phyloP scores from a whole-genome alignment of 2,888 invertebrate species.

The Neoitamus cyanurus region DNA sequence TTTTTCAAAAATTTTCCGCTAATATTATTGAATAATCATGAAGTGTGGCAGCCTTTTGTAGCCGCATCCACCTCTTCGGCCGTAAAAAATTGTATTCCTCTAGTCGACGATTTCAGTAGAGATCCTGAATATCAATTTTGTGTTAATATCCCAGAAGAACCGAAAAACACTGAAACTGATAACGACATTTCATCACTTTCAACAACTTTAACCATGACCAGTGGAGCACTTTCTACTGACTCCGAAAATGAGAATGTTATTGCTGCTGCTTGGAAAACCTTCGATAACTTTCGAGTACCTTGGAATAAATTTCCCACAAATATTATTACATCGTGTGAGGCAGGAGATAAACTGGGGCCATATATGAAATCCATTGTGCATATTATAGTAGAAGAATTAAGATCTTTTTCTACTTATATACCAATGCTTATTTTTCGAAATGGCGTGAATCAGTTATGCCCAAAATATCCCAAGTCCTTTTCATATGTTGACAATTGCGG shows the following conservation, averaged over 20 bases:
- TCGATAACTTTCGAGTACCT: constrained; percentile 2
- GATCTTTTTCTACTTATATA: constrained; percentile 1
- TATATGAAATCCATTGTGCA: constrained; percentile 10
- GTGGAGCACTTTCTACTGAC: background rate
- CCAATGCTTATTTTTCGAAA: background rate
- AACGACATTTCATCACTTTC: background rate
- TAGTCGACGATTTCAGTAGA: background rate
- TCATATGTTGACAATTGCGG: background rate
- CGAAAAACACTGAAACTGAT: background rate
- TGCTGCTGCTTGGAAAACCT: background rate
- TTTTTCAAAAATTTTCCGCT: background rate
- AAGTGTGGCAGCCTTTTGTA: constrained; percentile 6
- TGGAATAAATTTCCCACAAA: constrained; percentile 31
- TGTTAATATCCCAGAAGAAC: constrained; percentile 2
- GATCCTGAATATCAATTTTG: background rate
- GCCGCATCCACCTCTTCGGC: background rate
- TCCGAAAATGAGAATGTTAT: background rate
- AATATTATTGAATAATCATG: background rate
- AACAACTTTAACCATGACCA: constrained; percentile 1
- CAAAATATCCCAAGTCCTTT: constrained; percentile 21
- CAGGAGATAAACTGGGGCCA: background rate
- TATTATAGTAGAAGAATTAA: constrained; percentile 10
- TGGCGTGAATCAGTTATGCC: background rate
- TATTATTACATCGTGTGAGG: background rate
- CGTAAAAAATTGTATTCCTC: background rate